Conservation (phyloP, 2,113 vertebrate genomes). For the Mormyrus iriodes region DNA sequence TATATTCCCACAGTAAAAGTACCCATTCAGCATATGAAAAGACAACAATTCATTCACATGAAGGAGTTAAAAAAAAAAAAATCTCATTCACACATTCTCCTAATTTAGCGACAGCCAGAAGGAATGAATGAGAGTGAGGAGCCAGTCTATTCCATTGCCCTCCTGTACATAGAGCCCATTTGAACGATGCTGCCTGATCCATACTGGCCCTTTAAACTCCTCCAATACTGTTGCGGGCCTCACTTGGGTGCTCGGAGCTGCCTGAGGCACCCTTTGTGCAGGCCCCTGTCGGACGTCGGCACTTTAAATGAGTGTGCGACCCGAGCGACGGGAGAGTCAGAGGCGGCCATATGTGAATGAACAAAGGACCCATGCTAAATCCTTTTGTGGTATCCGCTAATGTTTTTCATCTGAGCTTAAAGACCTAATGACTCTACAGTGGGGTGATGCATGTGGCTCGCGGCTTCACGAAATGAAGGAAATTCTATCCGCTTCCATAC, state of each 20-base stretch:
- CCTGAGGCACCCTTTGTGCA: constrained; percentile 80
- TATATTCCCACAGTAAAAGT: neutral
- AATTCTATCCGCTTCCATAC: constrained; percentile 75
- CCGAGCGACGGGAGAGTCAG: constrained; percentile 65
- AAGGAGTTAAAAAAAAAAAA: neutral
- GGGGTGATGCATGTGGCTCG: constrained; percentile 78
- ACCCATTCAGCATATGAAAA: neutral
- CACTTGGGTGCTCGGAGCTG: constrained; percentile 70
- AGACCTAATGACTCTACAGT: constrained; percentile 84
- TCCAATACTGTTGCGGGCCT: constrained; percentile 56
- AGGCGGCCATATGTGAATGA: constrained; percentile 80
- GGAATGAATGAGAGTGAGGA: neutral
- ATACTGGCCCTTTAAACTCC: neutral
- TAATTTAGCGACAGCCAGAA: neutral
- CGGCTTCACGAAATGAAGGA: constrained; percentile 81
- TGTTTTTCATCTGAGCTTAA: constrained; percentile 91
- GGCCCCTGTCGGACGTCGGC: constrained; percentile 68
- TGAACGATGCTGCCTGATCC: neutral
- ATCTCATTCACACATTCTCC: neutral
- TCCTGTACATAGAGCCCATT: neutral
- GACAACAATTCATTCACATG: neutral
- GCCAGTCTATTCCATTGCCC: neutral
- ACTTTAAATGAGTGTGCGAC: constrained; percentile 76
- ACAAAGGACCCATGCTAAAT: constrained; percentile 76
- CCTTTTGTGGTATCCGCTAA: constrained; percentile 85